Percentiles rank a stretch among this genome's conserved stretches.
Evolutionary conservation across 2,113 vertebrate genomes (phyloP).

Genomic region (Corynorhinus townsendii): DNA sequence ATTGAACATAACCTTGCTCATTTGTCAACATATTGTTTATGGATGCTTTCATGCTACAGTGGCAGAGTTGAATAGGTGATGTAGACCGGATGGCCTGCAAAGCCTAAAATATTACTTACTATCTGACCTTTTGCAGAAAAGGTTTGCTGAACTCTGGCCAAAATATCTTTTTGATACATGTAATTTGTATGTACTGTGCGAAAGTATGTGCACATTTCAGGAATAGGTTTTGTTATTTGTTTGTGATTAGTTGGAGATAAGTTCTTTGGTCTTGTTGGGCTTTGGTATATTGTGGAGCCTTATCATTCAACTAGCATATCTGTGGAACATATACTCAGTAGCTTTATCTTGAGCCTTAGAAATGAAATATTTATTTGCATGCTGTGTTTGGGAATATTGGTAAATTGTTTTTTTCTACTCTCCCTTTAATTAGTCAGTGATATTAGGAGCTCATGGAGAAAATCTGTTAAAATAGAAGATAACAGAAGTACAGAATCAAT

Average conservation of each 20-base stretch:
- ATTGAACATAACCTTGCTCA: not conserved
- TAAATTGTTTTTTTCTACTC: slow-evolving; percentile 15
- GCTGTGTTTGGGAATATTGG: slow-evolving; percentile 33
- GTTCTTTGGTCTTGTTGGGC: not conserved
- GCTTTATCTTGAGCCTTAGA: slow-evolving; percentile 2
- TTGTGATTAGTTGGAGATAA: not conserved
- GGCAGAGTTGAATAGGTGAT: not conserved
- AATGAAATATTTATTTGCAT: slow-evolving; percentile 22
- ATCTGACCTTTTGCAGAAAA: not conserved
- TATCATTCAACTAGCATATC: not conserved
- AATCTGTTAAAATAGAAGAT: slow-evolving; percentile 71
- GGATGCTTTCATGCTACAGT: not conserved
- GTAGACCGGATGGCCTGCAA: not conserved
- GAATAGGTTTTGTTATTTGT: slow-evolving; percentile 16
- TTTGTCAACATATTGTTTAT: not conserved
- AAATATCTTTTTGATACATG: not conserved
- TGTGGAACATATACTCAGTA: not conserved
- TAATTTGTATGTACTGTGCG: not conserved
- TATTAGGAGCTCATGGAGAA: slow-evolving; percentile 80
- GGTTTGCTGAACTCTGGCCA: not conserved
- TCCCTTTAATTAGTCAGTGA: slow-evolving; percentile 76
- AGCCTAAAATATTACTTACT: not conserved
- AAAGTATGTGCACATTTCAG: slow-evolving; percentile 6
- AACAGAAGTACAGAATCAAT: not conserved
- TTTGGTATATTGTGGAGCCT: not conserved